Base-by-base conservation (phyloP, 53 echinoderm and acorn worm genomes). In the Mesocentrotus franciscanus region DNA sequence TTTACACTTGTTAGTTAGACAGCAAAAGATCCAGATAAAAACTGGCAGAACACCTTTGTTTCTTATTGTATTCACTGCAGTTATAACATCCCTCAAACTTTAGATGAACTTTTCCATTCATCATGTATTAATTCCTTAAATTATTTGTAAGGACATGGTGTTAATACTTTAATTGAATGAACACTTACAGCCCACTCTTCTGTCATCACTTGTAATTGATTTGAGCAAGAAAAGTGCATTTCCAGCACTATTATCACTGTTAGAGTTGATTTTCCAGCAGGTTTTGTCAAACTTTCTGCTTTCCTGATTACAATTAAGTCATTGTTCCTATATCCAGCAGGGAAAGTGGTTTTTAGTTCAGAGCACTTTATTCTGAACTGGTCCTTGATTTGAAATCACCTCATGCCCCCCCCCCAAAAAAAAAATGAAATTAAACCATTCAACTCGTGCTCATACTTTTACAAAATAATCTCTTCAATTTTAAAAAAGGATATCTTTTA, bases 181-280 rank as follows among this genome's bases (percentile, higher is more conserved):
- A 39, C 81, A 17, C 81, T 16, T 42, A 1, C 36, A 18, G 42
- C 20, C 15, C 81, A 81, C 20, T 15, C 9, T 42, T 81, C 42
- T 81, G 9, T 81, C 81, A 42, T 81, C 81, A 81, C 81, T 81
- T 39, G 39, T 81, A 42, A 81, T 81, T 81, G 42, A 42, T 39
- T 81, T 42, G 36, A 42, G 81, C 36, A 8, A 81, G 81, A 42
- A 42, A 81, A 74, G 29, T 74, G 12, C 11, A 32, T 74, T 74
- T 74, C 74, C 74, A 29, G 74, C 29, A 74, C 32, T 74, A 32
- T 30, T 74, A 30, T 74, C 74, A 29, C 29, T 74, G 29, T 74
- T 29, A 30, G 0, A 29, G 32, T 74, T 74, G 10, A 30, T 74
- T 74, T 74, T 32, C 49, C 30, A 74, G 74, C 74, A 74, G 74